phyloP scores from a whole-genome alignment of 1,140 invertebrate genomes.

The Bombus turneri region DNA sequence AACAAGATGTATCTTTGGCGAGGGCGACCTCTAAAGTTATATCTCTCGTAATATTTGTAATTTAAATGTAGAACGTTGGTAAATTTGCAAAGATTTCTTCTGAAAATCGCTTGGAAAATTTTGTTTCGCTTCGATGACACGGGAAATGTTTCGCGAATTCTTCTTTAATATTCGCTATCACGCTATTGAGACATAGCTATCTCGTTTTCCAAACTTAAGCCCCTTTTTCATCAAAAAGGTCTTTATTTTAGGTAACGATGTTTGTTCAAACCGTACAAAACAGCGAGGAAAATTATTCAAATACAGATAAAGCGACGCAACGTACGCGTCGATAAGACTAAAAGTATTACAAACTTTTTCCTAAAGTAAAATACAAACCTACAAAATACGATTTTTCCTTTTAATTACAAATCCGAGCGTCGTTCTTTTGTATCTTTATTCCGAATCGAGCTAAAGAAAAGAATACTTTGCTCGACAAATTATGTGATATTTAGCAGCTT shows the following conservation, averaged over 20 bases:
- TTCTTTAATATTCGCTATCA: not conserved
- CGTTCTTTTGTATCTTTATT: too few species aligned
- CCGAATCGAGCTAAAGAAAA: too few species aligned
- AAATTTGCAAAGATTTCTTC: not conserved
- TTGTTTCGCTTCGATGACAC: not conserved
- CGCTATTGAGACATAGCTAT: not conserved
- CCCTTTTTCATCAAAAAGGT: not conserved
- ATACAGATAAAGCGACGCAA: too few species aligned
- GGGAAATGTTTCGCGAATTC: not conserved
- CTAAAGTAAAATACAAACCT: too few species aligned
- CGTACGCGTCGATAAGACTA: too few species aligned
- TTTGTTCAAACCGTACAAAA: not conserved
- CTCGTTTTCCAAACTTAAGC: not conserved
- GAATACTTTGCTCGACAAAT: too few species aligned
- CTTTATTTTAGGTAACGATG: not conserved
- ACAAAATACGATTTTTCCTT: too few species aligned
- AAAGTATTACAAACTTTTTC: too few species aligned
- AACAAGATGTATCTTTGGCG: not conserved
- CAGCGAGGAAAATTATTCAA: too few species aligned
- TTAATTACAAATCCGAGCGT: too few species aligned
- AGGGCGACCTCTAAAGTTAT: not conserved
- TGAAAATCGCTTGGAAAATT: not conserved
- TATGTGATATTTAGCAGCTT: too few species aligned
- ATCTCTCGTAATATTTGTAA: constrained; percentile 3
- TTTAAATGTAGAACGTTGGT: constrained; percentile 6